Percentiles rank a stretch among this genome's conserved stretches.
Evolutionary conservation across 1,140 invertebrate genomes (phyloP).

Genomic region (Bombus sibiricus): DNA sequence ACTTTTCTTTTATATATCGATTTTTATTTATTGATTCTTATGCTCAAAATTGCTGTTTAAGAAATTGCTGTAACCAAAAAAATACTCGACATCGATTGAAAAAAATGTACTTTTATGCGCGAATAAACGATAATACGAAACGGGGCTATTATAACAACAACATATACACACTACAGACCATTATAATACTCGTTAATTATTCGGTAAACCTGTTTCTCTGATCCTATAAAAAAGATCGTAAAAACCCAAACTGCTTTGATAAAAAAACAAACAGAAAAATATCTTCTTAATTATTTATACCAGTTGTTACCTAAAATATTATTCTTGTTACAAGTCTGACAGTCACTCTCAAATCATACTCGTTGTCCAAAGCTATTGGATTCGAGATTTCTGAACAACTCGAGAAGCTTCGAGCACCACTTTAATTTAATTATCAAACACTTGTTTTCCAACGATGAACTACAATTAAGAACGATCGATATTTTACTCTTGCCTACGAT

Average conservation of each 20-base stretch:
- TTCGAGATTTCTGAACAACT: no score
- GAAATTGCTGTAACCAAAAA: not conserved
- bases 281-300: no score
- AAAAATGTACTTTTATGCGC: no score
- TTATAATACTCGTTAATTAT: no score
- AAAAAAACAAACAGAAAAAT: no score
- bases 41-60: not conserved
- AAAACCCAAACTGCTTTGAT: not conserved
- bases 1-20: no score
- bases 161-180: no score
- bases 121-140: no score
- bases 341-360: not conserved
- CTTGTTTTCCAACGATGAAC: not conserved
- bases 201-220: no score
- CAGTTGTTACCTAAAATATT: not conserved
- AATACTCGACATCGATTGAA: not conserved
- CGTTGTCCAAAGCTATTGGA: no score
- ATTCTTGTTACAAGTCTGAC: not conserved
- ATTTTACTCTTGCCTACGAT: not conserved
- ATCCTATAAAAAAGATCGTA: not conserved
- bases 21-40: no score
- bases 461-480: constrained; percentile 2
- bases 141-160: no score
- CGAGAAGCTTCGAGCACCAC: not conserved
- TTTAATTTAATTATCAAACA: not conserved